These are phyloP conservation scores for Euplexia lucipara DNA, from an alignment of 2,888 invertebrate species.

Conservation along the genomic window DNA sequence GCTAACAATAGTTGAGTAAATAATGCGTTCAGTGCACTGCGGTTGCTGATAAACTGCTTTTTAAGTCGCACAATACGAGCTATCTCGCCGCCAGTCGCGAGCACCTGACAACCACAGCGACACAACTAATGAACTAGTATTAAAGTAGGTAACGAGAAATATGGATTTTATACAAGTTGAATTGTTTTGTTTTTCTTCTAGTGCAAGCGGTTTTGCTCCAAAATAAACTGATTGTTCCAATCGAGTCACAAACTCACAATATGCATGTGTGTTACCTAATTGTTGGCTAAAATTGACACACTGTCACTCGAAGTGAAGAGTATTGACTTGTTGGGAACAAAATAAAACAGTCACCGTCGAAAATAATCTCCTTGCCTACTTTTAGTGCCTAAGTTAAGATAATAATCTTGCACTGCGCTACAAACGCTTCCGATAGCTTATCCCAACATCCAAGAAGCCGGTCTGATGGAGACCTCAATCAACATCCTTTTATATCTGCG, in stretches of 20 bases:
- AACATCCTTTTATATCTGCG: slow-evolving; percentile 54
- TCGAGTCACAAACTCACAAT: too few species aligned
- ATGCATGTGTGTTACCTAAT: too few species aligned
- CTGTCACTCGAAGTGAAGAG: too few species aligned
- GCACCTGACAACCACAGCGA: slow-evolving; percentile 48
- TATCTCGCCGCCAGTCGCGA: slow-evolving; percentile 15
- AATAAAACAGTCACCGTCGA: background rate
- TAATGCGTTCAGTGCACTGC: slow-evolving; percentile 50
- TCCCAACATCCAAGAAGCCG: slow-evolving; percentile 18
- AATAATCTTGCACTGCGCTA: background rate
- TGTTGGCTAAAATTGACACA: too few species aligned
- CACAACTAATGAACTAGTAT: slow-evolving; percentile 39
- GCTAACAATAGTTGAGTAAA: slow-evolving; percentile 55
- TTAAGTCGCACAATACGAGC: slow-evolving; percentile 51
- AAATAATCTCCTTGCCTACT: background rate
- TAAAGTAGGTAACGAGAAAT: slow-evolving; percentile 20
- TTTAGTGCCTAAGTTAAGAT: background rate
- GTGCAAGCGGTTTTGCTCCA: background rate
- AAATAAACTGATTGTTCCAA: too few species aligned
- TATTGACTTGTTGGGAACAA: too few species aligned
- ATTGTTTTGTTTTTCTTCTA: slow-evolving; percentile 32
- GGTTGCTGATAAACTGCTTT: slow-evolving; percentile 56
- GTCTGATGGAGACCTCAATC: slow-evolving; percentile 40
- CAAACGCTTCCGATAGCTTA: slow-evolving; percentile 3
- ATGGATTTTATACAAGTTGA: slow-evolving; percentile 13